phyloP scores from a whole-genome alignment of 2,113 vertebrate species.

The Chunga burmeisteri region DNA sequence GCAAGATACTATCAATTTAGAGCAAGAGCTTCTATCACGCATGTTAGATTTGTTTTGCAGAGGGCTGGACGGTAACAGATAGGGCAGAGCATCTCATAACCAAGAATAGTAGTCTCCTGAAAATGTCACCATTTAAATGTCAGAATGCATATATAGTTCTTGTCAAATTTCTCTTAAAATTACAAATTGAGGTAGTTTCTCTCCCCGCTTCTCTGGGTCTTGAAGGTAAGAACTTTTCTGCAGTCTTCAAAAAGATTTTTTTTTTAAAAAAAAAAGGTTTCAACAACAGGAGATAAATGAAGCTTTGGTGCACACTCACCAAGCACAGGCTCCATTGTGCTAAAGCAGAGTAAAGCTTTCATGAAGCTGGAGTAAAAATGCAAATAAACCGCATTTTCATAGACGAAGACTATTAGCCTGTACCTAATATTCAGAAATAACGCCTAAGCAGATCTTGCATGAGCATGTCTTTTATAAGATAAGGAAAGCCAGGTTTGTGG shows the following conservation, averaged over 20 bases:
- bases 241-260: neutral
- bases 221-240: neutral
- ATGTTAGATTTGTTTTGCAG: neutral
- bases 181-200: neutral
- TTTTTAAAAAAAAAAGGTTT: neutral
- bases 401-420: neutral
- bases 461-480: neutral
- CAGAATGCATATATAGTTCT: neutral
- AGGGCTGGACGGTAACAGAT: neutral
- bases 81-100: neutral
- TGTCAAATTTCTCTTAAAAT: neutral
- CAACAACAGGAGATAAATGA: neutral
- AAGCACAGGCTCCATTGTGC: neutral
- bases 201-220: neutral
- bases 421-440: neutral
- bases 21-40: neutral
- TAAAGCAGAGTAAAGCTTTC: neutral
- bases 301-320: neutral
- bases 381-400: neutral
- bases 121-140: neutral
- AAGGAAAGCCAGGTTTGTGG: neutral
- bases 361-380: neutral
- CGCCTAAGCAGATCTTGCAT: neutral
- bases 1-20: neutral
- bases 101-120: neutral